Evolutionary conservation across 2,888 invertebrate genomes (phyloP).

Genomic region (Limnephilus lunatus): DNA sequence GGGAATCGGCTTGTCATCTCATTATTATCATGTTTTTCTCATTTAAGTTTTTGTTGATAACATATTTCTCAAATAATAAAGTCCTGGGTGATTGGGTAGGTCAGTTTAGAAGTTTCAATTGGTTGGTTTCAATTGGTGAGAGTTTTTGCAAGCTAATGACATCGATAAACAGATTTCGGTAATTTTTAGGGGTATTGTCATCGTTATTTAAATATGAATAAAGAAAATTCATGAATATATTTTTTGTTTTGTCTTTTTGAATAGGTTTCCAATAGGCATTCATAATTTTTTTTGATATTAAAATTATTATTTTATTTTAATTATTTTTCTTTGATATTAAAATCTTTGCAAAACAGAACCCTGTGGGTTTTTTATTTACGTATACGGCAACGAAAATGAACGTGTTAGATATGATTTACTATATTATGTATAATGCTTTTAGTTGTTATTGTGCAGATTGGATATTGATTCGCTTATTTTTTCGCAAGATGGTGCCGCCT

Average conservation of each 20-base stretch:
- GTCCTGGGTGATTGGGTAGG: no score
- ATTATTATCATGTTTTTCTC: neutral
- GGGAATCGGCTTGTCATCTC: neutral
- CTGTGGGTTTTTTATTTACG: neutral
- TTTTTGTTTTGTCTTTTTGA: neutral
- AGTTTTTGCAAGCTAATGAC: no score
- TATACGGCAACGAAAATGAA: neutral
- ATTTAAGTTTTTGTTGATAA: no score
- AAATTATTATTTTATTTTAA: no score
- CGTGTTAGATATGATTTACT: neutral
- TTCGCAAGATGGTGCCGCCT: slow-evolving; percentile 4
- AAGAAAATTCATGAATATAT: neutral
- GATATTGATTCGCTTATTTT: neutral
- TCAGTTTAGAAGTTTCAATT: no score
- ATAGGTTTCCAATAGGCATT: neutral
- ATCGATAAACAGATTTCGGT: no score
- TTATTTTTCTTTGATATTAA: neutral
- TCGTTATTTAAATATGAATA: neutral
- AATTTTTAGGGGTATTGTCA: no score
- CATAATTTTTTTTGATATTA: neutral
- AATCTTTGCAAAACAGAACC: no score
- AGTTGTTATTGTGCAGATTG: slow-evolving; percentile 3
- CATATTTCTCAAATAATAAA: no score
- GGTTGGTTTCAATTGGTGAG: no score
- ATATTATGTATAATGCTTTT: neutral